phyloP scores from a whole-genome alignment of 2,113 vertebrate species.

The Benthochromis sp. region DNA sequence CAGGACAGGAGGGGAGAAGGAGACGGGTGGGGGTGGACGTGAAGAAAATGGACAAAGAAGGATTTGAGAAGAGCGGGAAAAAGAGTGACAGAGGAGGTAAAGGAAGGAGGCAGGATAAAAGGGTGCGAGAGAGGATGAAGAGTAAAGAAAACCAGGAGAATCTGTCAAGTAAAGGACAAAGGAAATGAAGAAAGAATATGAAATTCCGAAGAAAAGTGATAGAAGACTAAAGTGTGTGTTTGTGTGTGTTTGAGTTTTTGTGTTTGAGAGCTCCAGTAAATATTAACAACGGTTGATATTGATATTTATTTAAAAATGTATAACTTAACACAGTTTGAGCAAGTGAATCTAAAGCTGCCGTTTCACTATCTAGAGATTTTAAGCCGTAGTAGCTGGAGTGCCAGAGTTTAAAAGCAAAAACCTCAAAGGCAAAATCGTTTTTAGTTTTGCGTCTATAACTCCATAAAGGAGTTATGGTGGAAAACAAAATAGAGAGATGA shows the following conservation, averaged over 20 bases:
- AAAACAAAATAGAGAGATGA: background rate
- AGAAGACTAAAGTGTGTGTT: background rate
- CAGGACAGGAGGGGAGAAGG: constrained; percentile 9
- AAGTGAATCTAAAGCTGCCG: background rate
- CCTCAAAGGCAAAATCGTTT: background rate
- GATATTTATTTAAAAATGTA: background rate
- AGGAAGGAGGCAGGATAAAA: background rate
- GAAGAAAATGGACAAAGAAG: background rate
- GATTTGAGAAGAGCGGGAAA: background rate
- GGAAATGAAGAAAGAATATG: background rate
- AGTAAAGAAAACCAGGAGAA: background rate
- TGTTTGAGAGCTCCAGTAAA: background rate
- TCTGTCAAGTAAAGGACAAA: background rate
- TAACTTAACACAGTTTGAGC: background rate
- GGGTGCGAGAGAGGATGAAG: background rate
- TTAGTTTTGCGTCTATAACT: background rate
- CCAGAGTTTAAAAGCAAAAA: background rate
- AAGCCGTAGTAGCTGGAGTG: background rate
- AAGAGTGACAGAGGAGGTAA: constrained; percentile 4
- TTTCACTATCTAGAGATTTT: background rate
- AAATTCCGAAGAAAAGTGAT: background rate
- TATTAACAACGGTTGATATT: background rate
- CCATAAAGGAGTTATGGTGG: background rate
- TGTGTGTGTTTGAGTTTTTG: background rate
- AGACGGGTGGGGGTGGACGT: background rate